Evolutionary conservation across 2,797 vertebrate species (phyloP), one percentile per base, ranked within the genome.

Genomic region (Hydrolagus colliei): DNA sequence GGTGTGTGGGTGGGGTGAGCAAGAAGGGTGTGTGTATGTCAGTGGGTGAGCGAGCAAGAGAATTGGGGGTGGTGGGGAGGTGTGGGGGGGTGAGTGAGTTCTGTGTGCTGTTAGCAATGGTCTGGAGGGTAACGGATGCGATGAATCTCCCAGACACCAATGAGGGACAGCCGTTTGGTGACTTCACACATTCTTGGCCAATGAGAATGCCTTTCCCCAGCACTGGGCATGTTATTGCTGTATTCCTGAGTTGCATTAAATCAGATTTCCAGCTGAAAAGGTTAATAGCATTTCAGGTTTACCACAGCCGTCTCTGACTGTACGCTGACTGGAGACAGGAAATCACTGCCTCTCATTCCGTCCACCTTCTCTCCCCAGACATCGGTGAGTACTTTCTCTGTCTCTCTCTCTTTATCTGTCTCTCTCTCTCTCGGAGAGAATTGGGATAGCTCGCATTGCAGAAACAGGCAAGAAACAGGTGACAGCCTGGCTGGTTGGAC

Each of bases 91-190:
- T 52, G 41, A 52, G 41, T 52, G 41, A 52, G 41, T 52, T 52
- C 41, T 52, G 6, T 52, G 41, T 52, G 41, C 41, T 52, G 41
- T 52, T 52, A 52, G 41, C 41, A 52, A 52, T 52, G 41, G 41
- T 52, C 41, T 52, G 41, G 41, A 52, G 41, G 41, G 41, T 52
- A 52, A 6, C 41, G 6, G 41, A 52, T 52, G 41, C 41, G 41
- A 52, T 52, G 41, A 52, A 52, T 6, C 41, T 52, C 41, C 41
- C 41, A 52, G 41, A 52, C 62, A 63, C 79, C 79, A 84, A 84
- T 84, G 63, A 84, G 79, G 79, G 79, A 84, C 63, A 52, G 32
- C 32, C 71, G 79, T 11, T 67, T 71, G 65, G 32, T 84, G 79
- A 84, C 65, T 68, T 84, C 79, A 84, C 65, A 84, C 22, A 13